These are phyloP conservation scores for Tachyglossus aculeatus DNA, from an alignment of 2,797 vertebrate species.

Conservation along the genomic window DNA sequence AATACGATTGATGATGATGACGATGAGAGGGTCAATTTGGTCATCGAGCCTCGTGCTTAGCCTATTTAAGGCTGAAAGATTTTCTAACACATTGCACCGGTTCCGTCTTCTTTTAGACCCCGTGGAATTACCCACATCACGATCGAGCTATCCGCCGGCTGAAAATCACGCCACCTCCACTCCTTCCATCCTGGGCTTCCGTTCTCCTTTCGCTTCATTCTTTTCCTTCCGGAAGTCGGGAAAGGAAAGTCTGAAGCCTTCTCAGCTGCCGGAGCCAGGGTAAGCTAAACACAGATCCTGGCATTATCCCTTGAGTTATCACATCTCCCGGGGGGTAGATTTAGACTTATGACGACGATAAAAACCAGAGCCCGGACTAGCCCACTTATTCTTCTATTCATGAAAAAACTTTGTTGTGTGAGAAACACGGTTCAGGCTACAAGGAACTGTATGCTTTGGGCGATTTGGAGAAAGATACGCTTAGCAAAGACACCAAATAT, in stretches of 20 bases:
- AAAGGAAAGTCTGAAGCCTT: slow-evolving; percentile 59
- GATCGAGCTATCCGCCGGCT: slow-evolving; percentile 44
- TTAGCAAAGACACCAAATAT: no score
- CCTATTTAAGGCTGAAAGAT: neutral
- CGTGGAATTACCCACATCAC: slow-evolving; percentile 67
- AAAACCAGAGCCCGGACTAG: no score
- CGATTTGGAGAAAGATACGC: no score
- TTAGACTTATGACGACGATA: no score
- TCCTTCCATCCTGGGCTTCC: slow-evolving; percentile 67
- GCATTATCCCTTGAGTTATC: neutral
- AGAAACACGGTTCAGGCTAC: no score
- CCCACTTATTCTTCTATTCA: no score
- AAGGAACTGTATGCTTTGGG: no score
- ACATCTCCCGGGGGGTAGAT: no score
- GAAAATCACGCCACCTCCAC: slow-evolving; percentile 52
- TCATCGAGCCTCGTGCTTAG: neutral
- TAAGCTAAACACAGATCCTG: slow-evolving; percentile 51
- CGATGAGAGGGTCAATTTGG: neutral
- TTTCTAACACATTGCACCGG: neutral
- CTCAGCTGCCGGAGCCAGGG: slow-evolving; percentile 57
- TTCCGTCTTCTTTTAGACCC: slow-evolving; percentile 60
- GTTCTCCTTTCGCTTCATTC: slow-evolving; percentile 75
- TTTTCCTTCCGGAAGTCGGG: slow-evolving; percentile 76
- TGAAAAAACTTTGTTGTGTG: no score
- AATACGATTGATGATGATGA: no score